Evolutionary conservation across 2,113 vertebrate species (phyloP), one percentile per base, ranked within the genome.

Genomic region (Litocranius walleri): DNA sequence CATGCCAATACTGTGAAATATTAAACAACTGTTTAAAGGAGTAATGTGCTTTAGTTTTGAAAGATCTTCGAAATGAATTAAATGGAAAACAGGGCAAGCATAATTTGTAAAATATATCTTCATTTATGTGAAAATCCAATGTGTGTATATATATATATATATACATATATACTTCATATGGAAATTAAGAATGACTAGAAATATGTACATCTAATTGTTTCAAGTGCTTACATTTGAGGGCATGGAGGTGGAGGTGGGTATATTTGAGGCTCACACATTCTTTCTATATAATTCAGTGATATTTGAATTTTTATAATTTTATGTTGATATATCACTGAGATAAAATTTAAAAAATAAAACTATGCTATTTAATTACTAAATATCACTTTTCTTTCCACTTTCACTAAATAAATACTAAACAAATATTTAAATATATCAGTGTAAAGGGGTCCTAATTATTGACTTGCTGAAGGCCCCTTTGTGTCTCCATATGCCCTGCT

Each of bases 221-320:
- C 40, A 6, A 33, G 71, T 43, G 10, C 23, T 88, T 33, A 48
- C 3, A 14, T 43, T 78, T 90, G 50, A 2, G 11, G 54, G 14
- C 0, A 3, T 0, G 13, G 13, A 43, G n/a, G 15, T 14, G 33
- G 16, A 6, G 5, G 2, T 25, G 36, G 6, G 12, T 54, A 1
- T 21, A 43, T n/a, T 52, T 13, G 11, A 54, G 59, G 6, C 3
- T 71, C 78, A 27, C 16, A 27, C 3, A 36, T 77, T 92, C 77
- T 36, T 90, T 93, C 50, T 57, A 50, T n/a, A 3, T 33, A 29
- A 48, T 67, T 85, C 40, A 21, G 5, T 40, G 23, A 78, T 90
- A 43, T 52, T 64, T 48, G 43, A 36, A 16, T 54, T 81, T 88
- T 95, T 23, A 23, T 19, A 10, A 25, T 90, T 96, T 93, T 40